Evolutionary conservation across 2,797 vertebrate genomes (phyloP).

Genomic region (Gastrophryne carolinensis): DNA sequence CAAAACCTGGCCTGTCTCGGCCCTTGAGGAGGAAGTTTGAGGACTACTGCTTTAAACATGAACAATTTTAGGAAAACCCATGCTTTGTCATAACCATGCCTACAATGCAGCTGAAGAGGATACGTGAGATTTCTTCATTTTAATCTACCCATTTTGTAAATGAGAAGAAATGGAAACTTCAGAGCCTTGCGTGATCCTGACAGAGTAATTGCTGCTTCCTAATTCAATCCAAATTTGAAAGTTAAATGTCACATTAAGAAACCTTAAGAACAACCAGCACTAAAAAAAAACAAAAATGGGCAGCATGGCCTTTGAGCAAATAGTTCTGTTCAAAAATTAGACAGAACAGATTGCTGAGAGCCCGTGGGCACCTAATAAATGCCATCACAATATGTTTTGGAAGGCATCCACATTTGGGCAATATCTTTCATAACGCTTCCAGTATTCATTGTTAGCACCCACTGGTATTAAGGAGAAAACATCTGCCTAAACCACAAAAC

Average conservation of each 20-base stretch:
- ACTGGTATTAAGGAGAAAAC: constrained; percentile 4
- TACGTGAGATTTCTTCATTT: no score
- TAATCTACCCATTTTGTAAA: no score
- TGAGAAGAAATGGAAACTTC: no score
- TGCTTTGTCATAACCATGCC: no score
- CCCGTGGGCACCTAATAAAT: constrained; percentile 9
- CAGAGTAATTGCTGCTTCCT: no score
- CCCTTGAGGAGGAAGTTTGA: no score
- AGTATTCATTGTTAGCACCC: constrained; percentile 38
- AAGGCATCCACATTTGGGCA: constrained; percentile 15
- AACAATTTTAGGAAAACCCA: no score
- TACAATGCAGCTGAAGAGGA: no score
- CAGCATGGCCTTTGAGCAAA: background rate
- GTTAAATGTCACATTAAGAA: background rate
- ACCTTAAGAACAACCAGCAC: background rate
- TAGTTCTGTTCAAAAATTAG: constrained; percentile 13
- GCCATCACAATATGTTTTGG: constrained; percentile 34
- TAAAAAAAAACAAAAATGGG: constrained; percentile 5
- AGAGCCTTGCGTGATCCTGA: no score
- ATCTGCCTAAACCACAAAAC: constrained; percentile 37
- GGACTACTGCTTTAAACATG: no score
- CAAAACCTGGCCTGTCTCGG: no score
- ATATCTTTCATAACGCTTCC: constrained; percentile 25
- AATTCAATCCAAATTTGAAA: no score
- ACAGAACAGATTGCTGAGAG: constrained; percentile 15